Conservation (phyloP, 2,888 invertebrate species). For the Leptinotarsa haldemani region DNA sequence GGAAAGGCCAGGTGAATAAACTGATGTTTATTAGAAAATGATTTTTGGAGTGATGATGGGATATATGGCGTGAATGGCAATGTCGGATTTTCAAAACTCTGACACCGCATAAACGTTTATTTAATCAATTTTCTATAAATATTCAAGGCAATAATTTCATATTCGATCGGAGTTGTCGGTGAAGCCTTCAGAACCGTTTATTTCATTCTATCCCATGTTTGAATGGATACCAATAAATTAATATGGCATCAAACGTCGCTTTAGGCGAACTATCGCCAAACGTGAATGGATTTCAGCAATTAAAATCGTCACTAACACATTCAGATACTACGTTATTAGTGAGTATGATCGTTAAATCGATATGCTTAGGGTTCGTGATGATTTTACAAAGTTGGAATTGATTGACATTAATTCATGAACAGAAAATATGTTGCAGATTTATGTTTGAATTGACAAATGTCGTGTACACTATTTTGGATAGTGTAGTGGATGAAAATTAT, state of each 20-base stretch:
- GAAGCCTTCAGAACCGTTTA: neutral
- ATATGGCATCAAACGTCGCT: constrained; percentile 5
- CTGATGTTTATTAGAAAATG: neutral
- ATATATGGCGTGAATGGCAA: neutral
- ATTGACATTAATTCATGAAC: neutral
- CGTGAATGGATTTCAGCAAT: constrained; percentile 6
- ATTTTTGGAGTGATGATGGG: neutral
- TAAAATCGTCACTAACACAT: constrained; percentile 4
- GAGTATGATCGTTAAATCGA: neutral
- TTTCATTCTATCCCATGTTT: neutral
- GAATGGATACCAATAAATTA: neutral
- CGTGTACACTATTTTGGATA: too few relatives aligned
- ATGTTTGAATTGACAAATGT: neutral
- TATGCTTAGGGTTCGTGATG: neutral
- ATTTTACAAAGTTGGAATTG: neutral
- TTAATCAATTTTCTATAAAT: neutral
- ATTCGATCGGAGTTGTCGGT: neutral
- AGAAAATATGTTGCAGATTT: neutral
- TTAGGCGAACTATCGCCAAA: constrained; percentile 5
- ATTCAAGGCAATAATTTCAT: neutral
- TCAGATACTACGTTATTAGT: constrained; percentile 11
- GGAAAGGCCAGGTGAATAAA: neutral
- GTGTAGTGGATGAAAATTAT: too few relatives aligned
- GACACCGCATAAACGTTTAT: neutral
- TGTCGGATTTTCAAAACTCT: neutral